These are phyloP conservation scores for Gephyroberyx darwinii DNA, from an alignment of 2,797 vertebrate species.

Conservation along the genomic window DNA sequence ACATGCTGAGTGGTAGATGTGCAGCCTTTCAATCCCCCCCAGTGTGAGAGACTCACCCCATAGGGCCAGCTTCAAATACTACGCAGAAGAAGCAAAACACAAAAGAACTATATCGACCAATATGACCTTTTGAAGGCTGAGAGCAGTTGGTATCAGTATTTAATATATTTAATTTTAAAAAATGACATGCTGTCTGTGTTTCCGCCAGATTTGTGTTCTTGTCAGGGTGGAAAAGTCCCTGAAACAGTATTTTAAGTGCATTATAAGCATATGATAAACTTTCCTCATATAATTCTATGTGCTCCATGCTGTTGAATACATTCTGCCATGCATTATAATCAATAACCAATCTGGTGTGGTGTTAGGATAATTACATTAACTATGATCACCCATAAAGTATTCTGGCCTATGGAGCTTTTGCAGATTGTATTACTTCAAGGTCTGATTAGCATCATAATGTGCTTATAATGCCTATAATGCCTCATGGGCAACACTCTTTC, in stretches of 20 bases:
- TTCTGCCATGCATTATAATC: background rate
- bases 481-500: background rate
- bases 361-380: no score
- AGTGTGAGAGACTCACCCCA: slow-evolving; percentile 33
- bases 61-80: slow-evolving; percentile 58
- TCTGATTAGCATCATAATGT: background rate
- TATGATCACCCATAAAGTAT: background rate
- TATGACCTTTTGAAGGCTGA: background rate
- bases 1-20: slow-evolving; percentile 38
- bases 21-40: no score
- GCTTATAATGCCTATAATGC: background rate
- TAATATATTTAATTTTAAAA: no score
- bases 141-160: background rate
- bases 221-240: no score
- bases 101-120: background rate
- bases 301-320: no score
- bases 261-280: background rate
- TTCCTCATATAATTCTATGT: background rate
- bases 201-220: no score
- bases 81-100: slow-evolving; percentile 3
- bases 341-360: background rate
- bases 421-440: background rate
- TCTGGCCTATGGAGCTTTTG: background rate
- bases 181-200: no score
- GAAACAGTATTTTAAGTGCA: no score